phyloP scores from a whole-genome alignment of 2,888 invertebrate species.

The Conchocele bisecta region DNA sequence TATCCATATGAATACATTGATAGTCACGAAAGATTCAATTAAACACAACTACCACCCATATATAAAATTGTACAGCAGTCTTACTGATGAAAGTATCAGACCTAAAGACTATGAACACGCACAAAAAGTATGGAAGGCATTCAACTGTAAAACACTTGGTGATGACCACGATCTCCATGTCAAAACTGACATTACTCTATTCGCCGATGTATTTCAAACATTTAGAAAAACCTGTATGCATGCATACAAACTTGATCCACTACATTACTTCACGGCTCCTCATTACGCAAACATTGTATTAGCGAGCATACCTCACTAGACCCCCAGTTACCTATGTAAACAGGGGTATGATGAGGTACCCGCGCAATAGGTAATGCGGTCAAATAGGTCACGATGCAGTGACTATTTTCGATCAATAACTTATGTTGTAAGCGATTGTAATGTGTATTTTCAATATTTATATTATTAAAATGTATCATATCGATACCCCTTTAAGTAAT shows the following conservation, averaged over 20 bases:
- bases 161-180: conserved; percentile 47
- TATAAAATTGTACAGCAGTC: neutral
- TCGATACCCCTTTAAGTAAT: no score
- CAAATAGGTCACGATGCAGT: no score
- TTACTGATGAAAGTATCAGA: neutral
- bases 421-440: no score
- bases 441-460: no score
- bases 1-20: conserved; percentile 9
- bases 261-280: conserved; percentile 69
- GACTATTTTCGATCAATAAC: no score
- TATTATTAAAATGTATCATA: no score
- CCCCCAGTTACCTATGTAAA: no score
- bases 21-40: conserved; percentile 7
- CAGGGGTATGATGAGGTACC: no score
- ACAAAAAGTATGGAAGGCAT: conserved; percentile 41
- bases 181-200: conserved; percentile 67
- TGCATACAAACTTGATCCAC: conserved; percentile 68
- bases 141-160: conserved; percentile 58
- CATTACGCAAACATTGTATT: no score
- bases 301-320: no score
- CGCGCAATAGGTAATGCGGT: no score
- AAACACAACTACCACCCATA: conserved; percentile 5
- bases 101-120: conserved; percentile 8
- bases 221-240: conserved; percentile 63
- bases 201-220: conserved; percentile 76